Base-by-base conservation (phyloP, 2,888 invertebrate species). In the Agonopterix alstromeriana region DNA sequence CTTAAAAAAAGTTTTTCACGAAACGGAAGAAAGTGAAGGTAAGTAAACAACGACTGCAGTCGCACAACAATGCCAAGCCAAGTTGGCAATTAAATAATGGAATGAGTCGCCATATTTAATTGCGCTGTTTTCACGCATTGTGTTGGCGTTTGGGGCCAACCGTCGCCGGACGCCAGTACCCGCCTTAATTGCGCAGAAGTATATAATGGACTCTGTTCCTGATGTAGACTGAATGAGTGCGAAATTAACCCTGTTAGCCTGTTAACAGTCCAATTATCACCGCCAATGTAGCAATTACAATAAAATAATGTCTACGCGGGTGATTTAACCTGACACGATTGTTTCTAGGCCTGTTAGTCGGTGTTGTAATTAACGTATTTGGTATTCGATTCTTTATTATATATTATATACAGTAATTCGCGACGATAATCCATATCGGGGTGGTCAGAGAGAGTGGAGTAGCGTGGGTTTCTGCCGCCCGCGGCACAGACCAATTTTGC, bases 171-270 rank as follows among this genome's bases (percentile, higher is more conserved):
- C 53, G 55, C 49, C 49, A 54, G n/a, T 50, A 27, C 52, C 53
- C 58, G 57, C 58, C 63, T 61, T 67, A 68, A 70, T 69, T 69
- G 69, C 56, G 64, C 63, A 69, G 60, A 70, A 71, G 63, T 69
- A 64, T 71, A 64, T 68, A 71, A 66, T 63, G 62, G 57, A 50
- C 47, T 54, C 58, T 64, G 62, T 53, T 61, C 51, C 53, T 61
- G 66, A 68, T 64, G 61, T 57, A 50, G 27, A 58, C 59, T 52
- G 53, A 66, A 61, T 61, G 53, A 57, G 51, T 51, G 55, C 42
- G 51, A 51, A 49, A 48, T 55, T 51, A 51, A 45, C 48, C 46
- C 48, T 12, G 47, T 48, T 27, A 7, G 27, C 5, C 27, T 27
- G 27, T 38, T 42, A 46, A 27, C 46, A 8, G 36, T 27, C 27